Evolutionary conservation across 2,113 vertebrate genomes (phyloP).

Genomic region (Erpornis zantholeuca): DNA sequence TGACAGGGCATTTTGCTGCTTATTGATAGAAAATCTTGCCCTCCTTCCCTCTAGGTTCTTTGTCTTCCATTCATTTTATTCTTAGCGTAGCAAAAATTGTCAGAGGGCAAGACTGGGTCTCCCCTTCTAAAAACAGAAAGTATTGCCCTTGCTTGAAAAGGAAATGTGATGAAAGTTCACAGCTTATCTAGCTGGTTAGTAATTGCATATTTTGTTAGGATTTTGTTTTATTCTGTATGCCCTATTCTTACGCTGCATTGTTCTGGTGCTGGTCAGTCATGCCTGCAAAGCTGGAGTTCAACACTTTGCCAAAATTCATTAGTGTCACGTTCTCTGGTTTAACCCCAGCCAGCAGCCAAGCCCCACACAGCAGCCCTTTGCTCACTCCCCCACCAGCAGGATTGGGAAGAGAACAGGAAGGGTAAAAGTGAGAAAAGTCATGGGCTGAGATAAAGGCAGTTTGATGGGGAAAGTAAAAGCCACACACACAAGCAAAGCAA

Average conservation of each 20-base stretch:
- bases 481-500: not conserved
- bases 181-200: not conserved
- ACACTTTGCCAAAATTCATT: not conserved
- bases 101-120: not conserved
- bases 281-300: not conserved
- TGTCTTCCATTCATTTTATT: constrained; percentile 18
- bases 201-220: not conserved
- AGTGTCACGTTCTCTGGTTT: not conserved
- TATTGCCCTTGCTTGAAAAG: not conserved
- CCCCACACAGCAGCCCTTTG: accelerated
- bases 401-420: not conserved
- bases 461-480: not conserved
- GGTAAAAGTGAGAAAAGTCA: not conserved
- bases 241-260: not conserved
- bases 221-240: not conserved
- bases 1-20: not conserved
- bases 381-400: not conserved
- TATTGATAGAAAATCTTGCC: constrained; percentile 4
- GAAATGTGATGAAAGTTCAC: not conserved
- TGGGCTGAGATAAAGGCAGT: not conserved
- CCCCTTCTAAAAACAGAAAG: not conserved
- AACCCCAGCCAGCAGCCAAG: not conserved
- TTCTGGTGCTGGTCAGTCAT: not conserved
- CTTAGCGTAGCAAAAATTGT: constrained; percentile 12
- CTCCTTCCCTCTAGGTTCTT: not conserved